A percentile compares a stretch with the other conserved stretches of the same genome.
Conservation (phyloP, 2,797 vertebrate genomes). For the Rhinophrynus dorsalis region DNA sequence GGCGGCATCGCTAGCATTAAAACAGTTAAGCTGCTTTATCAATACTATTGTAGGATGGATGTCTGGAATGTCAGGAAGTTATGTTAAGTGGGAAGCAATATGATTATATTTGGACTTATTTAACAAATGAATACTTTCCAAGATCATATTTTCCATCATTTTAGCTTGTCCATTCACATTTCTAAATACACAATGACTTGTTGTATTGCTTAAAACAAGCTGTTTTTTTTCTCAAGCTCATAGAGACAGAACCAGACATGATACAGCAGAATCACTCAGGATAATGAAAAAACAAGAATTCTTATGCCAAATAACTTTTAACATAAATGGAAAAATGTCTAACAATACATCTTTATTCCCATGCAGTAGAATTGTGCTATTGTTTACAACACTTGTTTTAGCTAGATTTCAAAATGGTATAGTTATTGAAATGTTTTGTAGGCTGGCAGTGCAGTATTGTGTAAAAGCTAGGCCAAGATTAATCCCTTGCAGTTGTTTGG, state of each 20-base stretch:
- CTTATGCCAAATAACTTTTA: conserved; percentile 11
- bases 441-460: conserved; percentile 19
- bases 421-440: neutral
- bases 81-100: conserved; percentile 35
- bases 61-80: conserved; percentile 24
- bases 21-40: too few species aligned
- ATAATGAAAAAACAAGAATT: conserved; percentile 31
- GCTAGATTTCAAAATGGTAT: neutral
- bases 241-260: neutral
- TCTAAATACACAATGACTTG: conserved; percentile 33
- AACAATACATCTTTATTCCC: conserved; percentile 28
- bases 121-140: conserved; percentile 27
- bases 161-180: conserved; percentile 21
- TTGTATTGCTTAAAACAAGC: conserved; percentile 17
- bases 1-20: too few species aligned
- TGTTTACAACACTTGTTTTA: conserved; percentile 16
- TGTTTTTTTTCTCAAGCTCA: conserved; percentile 4
- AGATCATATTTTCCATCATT: conserved; percentile 19
- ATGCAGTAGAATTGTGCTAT: conserved; percentile 2
- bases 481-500: neutral
- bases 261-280: conserved; percentile 7
- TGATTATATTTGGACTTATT: conserved; percentile 27
- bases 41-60: neutral
- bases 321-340: neutral
- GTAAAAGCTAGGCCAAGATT: neutral